Evolutionary conservation across 2,888 invertebrate genomes (phyloP), one percentile per base, ranked within the genome.

Genomic region (Agapetus fuscipes): DNA sequence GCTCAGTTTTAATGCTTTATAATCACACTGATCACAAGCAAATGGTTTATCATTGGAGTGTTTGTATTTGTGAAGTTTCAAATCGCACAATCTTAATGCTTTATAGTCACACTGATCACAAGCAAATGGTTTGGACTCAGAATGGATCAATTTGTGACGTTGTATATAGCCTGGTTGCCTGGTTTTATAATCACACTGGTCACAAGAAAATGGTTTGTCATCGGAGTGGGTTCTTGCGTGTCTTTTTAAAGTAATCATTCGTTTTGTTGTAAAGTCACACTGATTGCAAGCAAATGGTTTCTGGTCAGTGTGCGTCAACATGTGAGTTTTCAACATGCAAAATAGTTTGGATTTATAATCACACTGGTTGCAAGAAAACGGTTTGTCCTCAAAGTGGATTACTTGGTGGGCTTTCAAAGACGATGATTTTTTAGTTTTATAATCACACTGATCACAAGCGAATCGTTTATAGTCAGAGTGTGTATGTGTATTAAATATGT

Each of bases 401-500:
- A 20, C 4, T 6, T 20, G 9, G 9, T 20, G 20, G 2, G 16
- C 14, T n/a, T 35, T 35, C 3, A 35, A 15, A 14, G 35, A 15
- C 3, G 15, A 14, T 13, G 24, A 27, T 9, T 27, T 11, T 11
- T 26, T 12, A 35, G n/a, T 9, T 1, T 54, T 48, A 0, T 52
- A 53, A 9, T 56, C 53, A 38, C 62, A 62, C 3, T 59, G 45
- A 26, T 51, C 50, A 43, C 62, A 20, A 20, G n/a, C n/a, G n/a
- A n/a, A n/a, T n/a, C n/a, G n/a, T n/a, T n/a, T n/a, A n/a, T n/a
- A 62, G 0, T 50, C 38, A 39, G 55, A 58, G 1, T 57, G 58
- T 39, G 59, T 58, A 25, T 57, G 57, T 0, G 61, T 60, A 0
- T 58, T 59, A n/a, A n/a, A 36, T 62, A 61, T 3, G 56, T 58